These are phyloP conservation scores for Meteorus sp. DNA, from an alignment of 1,140 invertebrate species.

Conservation along the genomic window DNA sequence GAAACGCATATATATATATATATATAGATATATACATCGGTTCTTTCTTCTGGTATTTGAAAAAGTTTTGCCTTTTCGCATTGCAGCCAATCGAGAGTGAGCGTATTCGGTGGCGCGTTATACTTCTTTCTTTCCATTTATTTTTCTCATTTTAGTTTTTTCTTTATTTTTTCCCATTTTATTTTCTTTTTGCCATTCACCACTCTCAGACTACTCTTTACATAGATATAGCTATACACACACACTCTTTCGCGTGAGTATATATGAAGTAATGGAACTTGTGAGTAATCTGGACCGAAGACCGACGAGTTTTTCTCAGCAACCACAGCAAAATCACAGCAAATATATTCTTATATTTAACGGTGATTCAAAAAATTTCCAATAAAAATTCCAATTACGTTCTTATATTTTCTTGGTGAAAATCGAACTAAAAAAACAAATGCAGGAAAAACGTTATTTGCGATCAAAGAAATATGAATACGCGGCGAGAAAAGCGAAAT, in stretches of 20 bases:
- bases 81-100: constrained; percentile 5
- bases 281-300: constrained; percentile 17
- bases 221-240: too few relatives aligned
- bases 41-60: constrained; percentile 1
- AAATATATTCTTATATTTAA: background rate
- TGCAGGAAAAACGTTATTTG: too few relatives aligned
- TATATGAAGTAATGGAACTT: constrained; percentile 17
- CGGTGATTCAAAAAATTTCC: too few relatives aligned
- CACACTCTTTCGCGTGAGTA: background rate
- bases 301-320: constrained; percentile 3
- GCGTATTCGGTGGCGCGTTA: background rate
- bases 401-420: too few relatives aligned
- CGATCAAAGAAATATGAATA: too few relatives aligned
- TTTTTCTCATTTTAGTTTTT: constrained; percentile 10
- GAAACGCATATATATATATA: too few relatives aligned
- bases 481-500: too few relatives aligned
- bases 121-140: background rate
- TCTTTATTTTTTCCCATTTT: background rate
- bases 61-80: constrained; percentile 1
- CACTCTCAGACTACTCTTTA: constrained; percentile 1
- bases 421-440: too few relatives aligned
- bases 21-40: too few relatives aligned
- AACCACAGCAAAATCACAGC: background rate
- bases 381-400: too few relatives aligned
- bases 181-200: constrained; percentile 11